Percentiles rank a stretch among this genome's conserved stretches.
phyloP scores from a whole-genome alignment of 2,113 vertebrate species.

The Hydrochoerus hydrochaeris region DNA sequence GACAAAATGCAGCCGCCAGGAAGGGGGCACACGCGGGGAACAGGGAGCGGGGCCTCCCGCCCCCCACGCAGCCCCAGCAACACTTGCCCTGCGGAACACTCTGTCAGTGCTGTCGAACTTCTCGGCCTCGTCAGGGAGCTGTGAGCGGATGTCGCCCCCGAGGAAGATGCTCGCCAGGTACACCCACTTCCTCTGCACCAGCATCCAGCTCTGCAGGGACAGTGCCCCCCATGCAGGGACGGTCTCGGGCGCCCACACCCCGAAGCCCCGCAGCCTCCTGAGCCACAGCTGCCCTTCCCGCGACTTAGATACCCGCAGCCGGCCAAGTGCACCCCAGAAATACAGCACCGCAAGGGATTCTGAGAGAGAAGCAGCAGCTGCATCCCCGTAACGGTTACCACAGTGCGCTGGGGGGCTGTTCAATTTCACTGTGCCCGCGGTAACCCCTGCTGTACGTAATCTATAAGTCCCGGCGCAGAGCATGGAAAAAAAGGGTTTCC shows the following conservation, averaged over 20 bases:
- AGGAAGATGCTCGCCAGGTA: conserved; percentile 98
- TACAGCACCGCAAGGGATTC: not conserved
- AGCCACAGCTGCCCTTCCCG: not conserved
- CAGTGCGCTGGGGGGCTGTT: no score
- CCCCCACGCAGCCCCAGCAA: not conserved
- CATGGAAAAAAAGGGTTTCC: rapidly evolving
- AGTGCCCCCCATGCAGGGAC: not conserved
- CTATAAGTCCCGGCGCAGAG: not conserved
- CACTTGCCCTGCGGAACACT: conserved; percentile 92
- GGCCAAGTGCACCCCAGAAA: not conserved
- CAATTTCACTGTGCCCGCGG: not conserved
- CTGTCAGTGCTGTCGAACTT: conserved; percentile 94
- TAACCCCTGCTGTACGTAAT: no score
- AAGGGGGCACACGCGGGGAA: rapidly evolving
- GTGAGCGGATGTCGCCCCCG: conserved; percentile 93
- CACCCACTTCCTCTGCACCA: conserved; percentile 98
- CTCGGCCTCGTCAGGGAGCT: conserved; percentile 95
- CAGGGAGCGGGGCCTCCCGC: not conserved
- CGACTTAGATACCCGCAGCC: no score
- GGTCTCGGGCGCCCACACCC: not conserved
- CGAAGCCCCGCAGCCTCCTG: not conserved
- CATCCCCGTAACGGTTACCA: rapidly evolving
- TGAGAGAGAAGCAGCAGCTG: not conserved
- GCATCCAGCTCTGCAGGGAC: conserved; percentile 91
- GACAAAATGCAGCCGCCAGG: not conserved